Percentiles rank a stretch among this genome's conserved stretches.
These are phyloP conservation scores for Microtus montanus DNA, from an alignment of 2,113 vertebrate species.

Conservation along the genomic window DNA sequence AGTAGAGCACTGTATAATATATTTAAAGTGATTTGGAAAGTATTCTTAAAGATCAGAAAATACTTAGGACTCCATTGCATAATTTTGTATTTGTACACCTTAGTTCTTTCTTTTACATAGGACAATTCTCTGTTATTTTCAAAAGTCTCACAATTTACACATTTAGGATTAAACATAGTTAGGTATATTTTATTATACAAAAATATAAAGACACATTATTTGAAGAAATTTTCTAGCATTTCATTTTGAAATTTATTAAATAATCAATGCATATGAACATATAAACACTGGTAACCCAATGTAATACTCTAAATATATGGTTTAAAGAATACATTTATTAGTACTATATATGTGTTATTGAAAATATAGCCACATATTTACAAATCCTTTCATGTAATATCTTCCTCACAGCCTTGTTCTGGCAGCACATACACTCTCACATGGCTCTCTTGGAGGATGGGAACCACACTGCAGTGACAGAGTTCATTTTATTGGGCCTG, in stretches of 20 bases:
- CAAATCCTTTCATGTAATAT: neutral
- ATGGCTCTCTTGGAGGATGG: neutral
- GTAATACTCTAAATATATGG: too few relatives aligned
- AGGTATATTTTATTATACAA: neutral
- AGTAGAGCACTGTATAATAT: neutral
- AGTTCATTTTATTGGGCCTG: neutral
- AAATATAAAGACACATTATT: neutral
- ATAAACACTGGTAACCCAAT: too few relatives aligned
- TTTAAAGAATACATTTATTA: neutral
- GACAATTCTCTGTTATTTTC: neutral
- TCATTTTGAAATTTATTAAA: neutral
- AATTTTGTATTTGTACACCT: neutral
- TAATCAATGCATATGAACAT: neutral
- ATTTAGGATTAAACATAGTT: neutral
- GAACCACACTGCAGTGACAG: neutral
- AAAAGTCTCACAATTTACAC: neutral
- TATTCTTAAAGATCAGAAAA: neutral
- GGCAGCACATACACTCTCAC: neutral
- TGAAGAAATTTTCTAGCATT: neutral
- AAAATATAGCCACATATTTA: neutral
- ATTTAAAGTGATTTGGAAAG: neutral
- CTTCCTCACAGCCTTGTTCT: neutral
- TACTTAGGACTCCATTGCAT: neutral
- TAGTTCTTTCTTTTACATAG: neutral
- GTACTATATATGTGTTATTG: neutral